Evolutionary conservation across 2,888 invertebrate genomes (phyloP), one percentile per base, ranked within the genome.

Genomic region (Podabrus alpinus): DNA sequence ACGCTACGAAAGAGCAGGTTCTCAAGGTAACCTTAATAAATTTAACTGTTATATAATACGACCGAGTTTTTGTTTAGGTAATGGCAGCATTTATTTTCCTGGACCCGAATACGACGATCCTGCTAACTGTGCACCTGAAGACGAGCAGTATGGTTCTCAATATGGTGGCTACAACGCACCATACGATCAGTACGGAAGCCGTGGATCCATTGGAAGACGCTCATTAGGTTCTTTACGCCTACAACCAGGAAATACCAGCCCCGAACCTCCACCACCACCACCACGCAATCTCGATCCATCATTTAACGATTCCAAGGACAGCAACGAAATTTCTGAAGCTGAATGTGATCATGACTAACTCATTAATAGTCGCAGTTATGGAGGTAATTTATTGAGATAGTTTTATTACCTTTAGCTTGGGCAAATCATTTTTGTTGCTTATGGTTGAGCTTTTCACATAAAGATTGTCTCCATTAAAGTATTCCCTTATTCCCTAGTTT

Each of bases 101-200:
- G 93, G 94, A 78, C 96, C 96, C 74, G 96, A 96, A 89, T 96
- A 96, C 87, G 97, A 97, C 86, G 96, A 97, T 87, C 97, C 97
- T 59, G 96, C 97, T 9, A 96, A 96, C 87, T 96, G 95, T 87
- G 95, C 94, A 15, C 95, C 95, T 68, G 96, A 96, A 86, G 96
- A 96, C 87, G 96, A 96, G 86, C 96, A 95, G 83, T 96, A 96
- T 88, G 94, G 96, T 82, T 95, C 95, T 82, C 95, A 95, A 82
- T 96, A 96, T 87, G 91, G 91, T 60, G 87, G 87, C 16, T 93
- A 93, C 84, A 95, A 95, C 76, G 95, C 95, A 67, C 95, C 96
- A 76, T 96, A 95, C 88, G 95, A 95, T 88, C 95, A 95, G 87
- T 95, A 95, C 83, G 95, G 95, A 81, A 95, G 95, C 76, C 93